Evolutionary conservation across 2,797 vertebrate species (phyloP).

Genomic region (Spheniscus humboldti): DNA sequence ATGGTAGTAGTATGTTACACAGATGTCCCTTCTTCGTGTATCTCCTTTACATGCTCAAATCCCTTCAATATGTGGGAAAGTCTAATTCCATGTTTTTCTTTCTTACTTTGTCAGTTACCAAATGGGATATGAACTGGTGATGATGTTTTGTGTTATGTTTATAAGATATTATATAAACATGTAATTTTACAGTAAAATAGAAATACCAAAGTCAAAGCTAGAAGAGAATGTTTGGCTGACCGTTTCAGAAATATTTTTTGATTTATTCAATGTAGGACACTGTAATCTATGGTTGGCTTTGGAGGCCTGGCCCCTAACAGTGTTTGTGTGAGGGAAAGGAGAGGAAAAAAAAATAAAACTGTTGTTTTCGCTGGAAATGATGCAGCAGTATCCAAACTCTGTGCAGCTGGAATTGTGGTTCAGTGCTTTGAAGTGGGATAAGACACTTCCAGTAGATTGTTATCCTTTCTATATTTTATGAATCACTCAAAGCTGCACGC

Average conservation of each 20-base stretch:
- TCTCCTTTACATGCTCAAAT: background rate
- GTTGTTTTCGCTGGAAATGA: background rate
- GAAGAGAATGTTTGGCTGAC: background rate
- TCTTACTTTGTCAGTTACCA: background rate
- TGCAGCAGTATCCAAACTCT: background rate
- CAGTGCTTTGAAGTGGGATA: conserved; percentile 3
- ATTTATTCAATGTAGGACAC: background rate
- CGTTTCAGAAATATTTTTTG: background rate
- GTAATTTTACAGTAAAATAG: background rate
- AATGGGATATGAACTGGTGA: background rate
- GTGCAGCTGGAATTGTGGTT: background rate
- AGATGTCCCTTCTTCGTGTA: background rate
- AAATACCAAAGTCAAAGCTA: background rate
- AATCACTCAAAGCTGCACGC: background rate
- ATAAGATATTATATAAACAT: background rate
- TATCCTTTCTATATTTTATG: background rate
- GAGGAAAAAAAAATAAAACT: background rate
- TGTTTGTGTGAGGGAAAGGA: background rate
- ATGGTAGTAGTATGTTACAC: background rate
- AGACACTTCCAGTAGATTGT: background rate
- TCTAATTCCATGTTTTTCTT: background rate
- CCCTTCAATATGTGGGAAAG: background rate
- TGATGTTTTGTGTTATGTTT: background rate
- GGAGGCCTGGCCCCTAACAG: background rate
- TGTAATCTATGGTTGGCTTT: background rate